Evolutionary conservation across 53 echinoderm and acorn worm species (phyloP).

Genomic region (Paracentrotus lividus): DNA sequence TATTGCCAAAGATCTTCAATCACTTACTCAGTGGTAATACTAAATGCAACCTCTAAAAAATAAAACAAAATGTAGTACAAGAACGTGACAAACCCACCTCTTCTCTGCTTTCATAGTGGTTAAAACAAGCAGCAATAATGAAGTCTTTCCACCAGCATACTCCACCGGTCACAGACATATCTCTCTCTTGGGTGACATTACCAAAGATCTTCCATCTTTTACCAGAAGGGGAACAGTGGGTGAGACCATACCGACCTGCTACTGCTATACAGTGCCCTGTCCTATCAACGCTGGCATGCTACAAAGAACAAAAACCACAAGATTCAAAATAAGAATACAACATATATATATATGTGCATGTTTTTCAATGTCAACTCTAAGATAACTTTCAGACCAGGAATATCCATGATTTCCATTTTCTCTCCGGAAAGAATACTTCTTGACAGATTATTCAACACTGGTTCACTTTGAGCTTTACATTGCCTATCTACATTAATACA

Average conservation of each 20-base stretch:
- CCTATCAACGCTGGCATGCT: slow-evolving; percentile 95
- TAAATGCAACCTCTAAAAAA: too few relatives aligned
- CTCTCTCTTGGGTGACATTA: slow-evolving; percentile 93
- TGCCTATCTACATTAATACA: too few relatives aligned
- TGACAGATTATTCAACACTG: too few relatives aligned
- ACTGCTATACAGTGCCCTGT: slow-evolving; percentile 93
- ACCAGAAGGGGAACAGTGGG: slow-evolving; percentile 93
- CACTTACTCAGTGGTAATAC: background rate
- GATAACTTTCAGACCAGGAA: too few relatives aligned
- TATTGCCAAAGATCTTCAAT: background rate
- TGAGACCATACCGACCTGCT: slow-evolving; percentile 90
- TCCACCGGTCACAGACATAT: slow-evolving; percentile 97
- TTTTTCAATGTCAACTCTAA: background rate
- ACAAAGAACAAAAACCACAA: background rate
- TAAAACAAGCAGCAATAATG: slow-evolving; percentile 90
- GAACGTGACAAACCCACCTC: slow-evolving; percentile 78
- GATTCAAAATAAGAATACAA: too few relatives aligned
- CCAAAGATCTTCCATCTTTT: slow-evolving; percentile 99
- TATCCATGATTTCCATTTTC: too few relatives aligned
- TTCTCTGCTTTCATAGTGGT: slow-evolving; percentile 94
- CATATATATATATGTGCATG: background rate
- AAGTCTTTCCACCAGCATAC: slow-evolving; percentile 97
- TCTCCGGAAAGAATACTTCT: too few relatives aligned
- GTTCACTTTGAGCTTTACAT: too few relatives aligned
- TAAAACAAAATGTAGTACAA: too few relatives aligned